phyloP scores from a whole-genome alignment of 2,888 invertebrate species.

The Pyrocoelia pectoralis region DNA sequence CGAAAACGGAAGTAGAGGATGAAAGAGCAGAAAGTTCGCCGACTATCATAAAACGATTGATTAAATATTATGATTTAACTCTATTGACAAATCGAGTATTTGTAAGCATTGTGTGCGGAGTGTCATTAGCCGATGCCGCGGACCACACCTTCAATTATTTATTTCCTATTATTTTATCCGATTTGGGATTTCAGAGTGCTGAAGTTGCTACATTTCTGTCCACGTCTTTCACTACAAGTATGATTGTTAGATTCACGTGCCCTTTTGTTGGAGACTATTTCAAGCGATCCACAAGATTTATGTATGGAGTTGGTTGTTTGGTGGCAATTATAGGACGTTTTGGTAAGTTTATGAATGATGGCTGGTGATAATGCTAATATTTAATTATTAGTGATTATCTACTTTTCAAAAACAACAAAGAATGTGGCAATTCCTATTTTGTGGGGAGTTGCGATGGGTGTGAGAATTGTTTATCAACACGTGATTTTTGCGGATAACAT shows the following conservation, averaged over 20 bases:
- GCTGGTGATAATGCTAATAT: neutral
- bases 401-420: slow-evolving; percentile 32
- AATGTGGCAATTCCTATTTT: slow-evolving; percentile 63
- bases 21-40: no score
- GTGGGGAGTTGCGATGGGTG: slow-evolving; percentile 72
- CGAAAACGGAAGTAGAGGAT: no score
- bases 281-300: slow-evolving; percentile 66
- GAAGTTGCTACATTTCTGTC: slow-evolving; percentile 70
- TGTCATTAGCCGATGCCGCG: slow-evolving; percentile 71
- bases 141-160: slow-evolving; percentile 73
- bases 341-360: slow-evolving; percentile 61
- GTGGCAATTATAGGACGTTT: slow-evolving; percentile 67
- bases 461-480: slow-evolving; percentile 72
- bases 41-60: neutral
- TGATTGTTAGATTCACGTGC: slow-evolving; percentile 67
- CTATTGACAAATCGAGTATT: slow-evolving; percentile 70
- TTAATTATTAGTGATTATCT: neutral
- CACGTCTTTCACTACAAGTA: slow-evolving; percentile 61
- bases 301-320: slow-evolving; percentile 68
- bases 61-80: slow-evolving; percentile 65
- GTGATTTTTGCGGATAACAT: slow-evolving; percentile 73
- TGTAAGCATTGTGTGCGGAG: slow-evolving; percentile 70
- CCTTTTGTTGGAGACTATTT: slow-evolving; percentile 72
- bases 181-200: slow-evolving; percentile 65
- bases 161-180: slow-evolving; percentile 65